These are phyloP conservation scores for Anthoptus insignis DNA, from an alignment of 2,888 invertebrate species.

Conservation along the genomic window DNA sequence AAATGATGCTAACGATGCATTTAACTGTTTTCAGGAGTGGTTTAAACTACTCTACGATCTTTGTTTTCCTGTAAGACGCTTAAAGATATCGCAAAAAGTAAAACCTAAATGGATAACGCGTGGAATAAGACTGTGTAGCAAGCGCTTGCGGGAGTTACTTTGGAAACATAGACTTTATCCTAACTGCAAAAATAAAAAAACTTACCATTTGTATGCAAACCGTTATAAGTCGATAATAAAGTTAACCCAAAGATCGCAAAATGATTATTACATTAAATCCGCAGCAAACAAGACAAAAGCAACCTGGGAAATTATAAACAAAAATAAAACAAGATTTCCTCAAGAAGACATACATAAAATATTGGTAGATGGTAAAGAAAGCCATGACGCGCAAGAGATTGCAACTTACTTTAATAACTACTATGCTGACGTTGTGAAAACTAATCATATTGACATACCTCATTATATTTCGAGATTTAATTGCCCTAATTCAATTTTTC, in stretches of 20 bases:
- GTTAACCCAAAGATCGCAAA: neutral
- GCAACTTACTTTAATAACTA: conserved; percentile 1
- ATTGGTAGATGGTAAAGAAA: neutral
- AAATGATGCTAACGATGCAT: neutral
- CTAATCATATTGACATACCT: too few relatives aligned
- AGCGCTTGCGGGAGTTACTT: neutral
- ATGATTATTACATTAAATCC: neutral
- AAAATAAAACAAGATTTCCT: neutral
- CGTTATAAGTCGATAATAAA: neutral
- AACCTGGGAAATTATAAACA: neutral
- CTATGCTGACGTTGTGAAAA: conserved; percentile 2
- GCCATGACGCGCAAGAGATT: neutral
- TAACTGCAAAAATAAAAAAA: neutral
- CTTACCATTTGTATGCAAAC: neutral
- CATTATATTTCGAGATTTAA: neutral
- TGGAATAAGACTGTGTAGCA: conserved; percentile 1
- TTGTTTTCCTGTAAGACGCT: conserved; percentile 1
- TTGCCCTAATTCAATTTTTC: conserved; percentile 2
- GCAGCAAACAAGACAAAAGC: neutral
- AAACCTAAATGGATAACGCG: conserved; percentile 5
- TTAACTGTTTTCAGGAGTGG: neutral
- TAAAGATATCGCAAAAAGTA: neutral
- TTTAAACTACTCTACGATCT: conserved; percentile 7
- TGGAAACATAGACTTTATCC: neutral
- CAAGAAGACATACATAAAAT: neutral